Evolutionary conservation across 2,888 invertebrate genomes (phyloP), one percentile per base, ranked within the genome.

Genomic region (Prenolepis imparis): DNA sequence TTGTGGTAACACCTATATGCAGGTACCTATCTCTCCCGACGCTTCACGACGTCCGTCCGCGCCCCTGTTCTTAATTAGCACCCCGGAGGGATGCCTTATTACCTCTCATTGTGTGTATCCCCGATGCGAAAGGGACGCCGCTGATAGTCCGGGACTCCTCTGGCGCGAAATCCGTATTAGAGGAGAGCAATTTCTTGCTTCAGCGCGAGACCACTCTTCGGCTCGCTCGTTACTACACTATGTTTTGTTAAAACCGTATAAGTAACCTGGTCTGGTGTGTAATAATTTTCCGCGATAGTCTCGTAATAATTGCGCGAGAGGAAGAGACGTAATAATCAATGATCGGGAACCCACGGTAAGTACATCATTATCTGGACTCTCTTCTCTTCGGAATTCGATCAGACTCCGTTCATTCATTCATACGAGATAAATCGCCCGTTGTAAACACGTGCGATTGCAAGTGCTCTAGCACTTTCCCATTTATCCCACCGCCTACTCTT

Each of bases 21-120:
- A 28, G 28, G 28, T 28, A 28, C 28, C 28, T 28, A 28, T 28
- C 28, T 28, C 28, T 2, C 28, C 28, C 28, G 28, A 28, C 1
- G 28, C 28, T 3, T 28, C 28, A 28, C 28, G 28, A 28, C 59
- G 44, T 78, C 44, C 44, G 78, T 78, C 70, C 52, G 72, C 70
- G 72, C 36, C 59, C 72, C 44, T 78, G 59, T 78, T 78, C 70
- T 68, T 78, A 78, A 78, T 78, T 78, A 78, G 59, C 59, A 70
- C 59, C 78, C 70, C 59, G 78, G 72, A 70, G 78, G 72, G 78
- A 78, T 70, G 44, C 78, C 52, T 70, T 70, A 77, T 77, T 77
- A 77, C 77, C 77, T 78, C 44, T 61, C 72, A 78, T 78, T 70
- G 70, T 78, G 70, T 78, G 59, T 59, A 78, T 1, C 21, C 59